Evolutionary conservation across 2,113 vertebrate genomes (phyloP).

Genomic region (Lepus americanus): DNA sequence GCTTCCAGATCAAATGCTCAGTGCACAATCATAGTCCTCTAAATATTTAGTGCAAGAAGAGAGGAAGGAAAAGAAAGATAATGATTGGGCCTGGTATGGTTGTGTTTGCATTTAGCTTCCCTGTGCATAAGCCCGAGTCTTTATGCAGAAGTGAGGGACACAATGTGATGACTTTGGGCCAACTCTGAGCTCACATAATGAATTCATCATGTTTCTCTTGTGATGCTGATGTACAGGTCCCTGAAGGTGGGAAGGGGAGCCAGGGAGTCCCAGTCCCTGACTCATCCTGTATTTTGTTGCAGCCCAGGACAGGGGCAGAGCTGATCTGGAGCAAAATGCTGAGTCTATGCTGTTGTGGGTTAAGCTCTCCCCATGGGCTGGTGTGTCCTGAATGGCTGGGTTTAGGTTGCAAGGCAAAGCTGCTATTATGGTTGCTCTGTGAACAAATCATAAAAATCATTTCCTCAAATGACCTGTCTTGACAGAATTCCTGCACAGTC

Average conservation of each 20-base stretch:
- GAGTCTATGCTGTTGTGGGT: background rate
- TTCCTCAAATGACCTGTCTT: background rate
- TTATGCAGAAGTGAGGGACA: background rate
- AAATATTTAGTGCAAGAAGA: background rate
- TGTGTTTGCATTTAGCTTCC: background rate
- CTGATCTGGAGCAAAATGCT: constrained; percentile 8
- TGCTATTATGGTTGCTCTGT: constrained; percentile 3
- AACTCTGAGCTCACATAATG: background rate
- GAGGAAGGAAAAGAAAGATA: background rate
- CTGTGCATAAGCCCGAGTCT: background rate
- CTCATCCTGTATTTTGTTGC: background rate
- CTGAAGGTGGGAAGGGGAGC: background rate
- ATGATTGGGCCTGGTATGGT: too few species aligned
- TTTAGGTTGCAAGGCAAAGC: constrained; percentile 33
- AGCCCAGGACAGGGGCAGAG: background rate
- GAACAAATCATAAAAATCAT: constrained; percentile 52
- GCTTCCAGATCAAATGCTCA: background rate
- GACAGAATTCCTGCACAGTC: constrained; percentile 8
- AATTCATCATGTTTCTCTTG: background rate
- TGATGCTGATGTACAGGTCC: accelerated
- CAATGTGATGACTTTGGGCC: background rate
- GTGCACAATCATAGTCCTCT: background rate
- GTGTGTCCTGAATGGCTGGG: background rate
- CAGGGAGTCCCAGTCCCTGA: background rate
- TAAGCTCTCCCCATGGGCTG: background rate